Evolutionary conservation across 2,797 vertebrate species (phyloP).

Genomic region (Eulemur coronatus): DNA sequence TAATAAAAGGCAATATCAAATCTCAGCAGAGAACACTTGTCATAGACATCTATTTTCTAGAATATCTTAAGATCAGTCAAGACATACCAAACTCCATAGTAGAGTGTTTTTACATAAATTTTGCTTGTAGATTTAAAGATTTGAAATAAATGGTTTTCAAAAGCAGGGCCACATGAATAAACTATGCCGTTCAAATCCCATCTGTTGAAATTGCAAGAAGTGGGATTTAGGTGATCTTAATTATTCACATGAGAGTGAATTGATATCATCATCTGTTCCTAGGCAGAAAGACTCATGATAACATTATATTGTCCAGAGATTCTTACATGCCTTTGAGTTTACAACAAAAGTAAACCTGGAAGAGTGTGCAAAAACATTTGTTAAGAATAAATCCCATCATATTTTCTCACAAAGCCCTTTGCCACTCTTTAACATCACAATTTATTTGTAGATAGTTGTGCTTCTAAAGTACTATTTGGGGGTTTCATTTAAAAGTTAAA

Average conservation of each 20-base stretch:
- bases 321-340: background rate
- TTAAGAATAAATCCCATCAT: background rate
- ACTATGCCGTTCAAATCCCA: background rate
- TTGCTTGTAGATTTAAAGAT: background rate
- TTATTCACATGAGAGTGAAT: background rate
- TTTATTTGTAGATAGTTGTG: background rate
- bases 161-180: background rate
- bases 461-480: background rate
- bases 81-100: background rate
- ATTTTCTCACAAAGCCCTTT: background rate
- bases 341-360: background rate
- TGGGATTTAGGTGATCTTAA: background rate
- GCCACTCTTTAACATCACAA: background rate
- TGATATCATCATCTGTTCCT: background rate
- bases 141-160: background rate
- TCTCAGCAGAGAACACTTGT: background rate
- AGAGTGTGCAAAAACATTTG: background rate
- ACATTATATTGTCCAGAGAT: background rate
- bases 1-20: background rate
- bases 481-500: background rate
- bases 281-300: background rate
- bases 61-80: background rate
- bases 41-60: background rate
- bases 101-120: background rate
- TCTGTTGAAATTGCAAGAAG: background rate